phyloP scores from a whole-genome alignment of 2,888 invertebrate genomes.

The Himalopsyche tibetana region DNA sequence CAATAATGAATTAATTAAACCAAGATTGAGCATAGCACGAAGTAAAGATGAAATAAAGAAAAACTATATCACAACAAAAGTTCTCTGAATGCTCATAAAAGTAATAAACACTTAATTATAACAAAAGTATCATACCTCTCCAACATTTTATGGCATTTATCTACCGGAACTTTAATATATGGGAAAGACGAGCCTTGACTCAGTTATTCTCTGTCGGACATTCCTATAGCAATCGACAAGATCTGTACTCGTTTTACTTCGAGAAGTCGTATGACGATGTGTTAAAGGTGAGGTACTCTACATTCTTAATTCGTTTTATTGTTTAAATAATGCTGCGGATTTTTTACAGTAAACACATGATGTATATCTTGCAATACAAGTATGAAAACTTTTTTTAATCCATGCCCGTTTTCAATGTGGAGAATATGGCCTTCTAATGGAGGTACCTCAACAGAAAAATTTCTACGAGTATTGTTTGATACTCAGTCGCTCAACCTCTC shows the following conservation, averaged over 20 bases:
- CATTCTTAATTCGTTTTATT: no score
- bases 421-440: no score
- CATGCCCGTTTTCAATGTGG: no score
- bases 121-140: neutral
- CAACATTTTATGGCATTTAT: conserved; percentile 37
- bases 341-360: no score
- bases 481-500: no score
- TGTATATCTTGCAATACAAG: no score
- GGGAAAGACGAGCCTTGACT: conserved; percentile 35
- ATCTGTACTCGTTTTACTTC: conserved; percentile 11
- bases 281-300: no score
- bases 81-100: conserved; percentile 18
- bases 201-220: conserved; percentile 12
- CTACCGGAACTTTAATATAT: conserved; percentile 32
- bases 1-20: conserved; percentile 31
- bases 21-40: neutral
- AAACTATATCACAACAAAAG: neutral
- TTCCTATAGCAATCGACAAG: conserved; percentile 7
- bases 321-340: no score
- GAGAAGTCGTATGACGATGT: neutral
- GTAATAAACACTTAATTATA: conserved; percentile 32
- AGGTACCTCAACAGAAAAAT: no score
- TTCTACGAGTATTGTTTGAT: no score
- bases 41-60: neutral
- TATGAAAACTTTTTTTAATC: no score